Conservation (phyloP, 2,888 invertebrate genomes). For the Sinohyriopsis cumingii region DNA sequence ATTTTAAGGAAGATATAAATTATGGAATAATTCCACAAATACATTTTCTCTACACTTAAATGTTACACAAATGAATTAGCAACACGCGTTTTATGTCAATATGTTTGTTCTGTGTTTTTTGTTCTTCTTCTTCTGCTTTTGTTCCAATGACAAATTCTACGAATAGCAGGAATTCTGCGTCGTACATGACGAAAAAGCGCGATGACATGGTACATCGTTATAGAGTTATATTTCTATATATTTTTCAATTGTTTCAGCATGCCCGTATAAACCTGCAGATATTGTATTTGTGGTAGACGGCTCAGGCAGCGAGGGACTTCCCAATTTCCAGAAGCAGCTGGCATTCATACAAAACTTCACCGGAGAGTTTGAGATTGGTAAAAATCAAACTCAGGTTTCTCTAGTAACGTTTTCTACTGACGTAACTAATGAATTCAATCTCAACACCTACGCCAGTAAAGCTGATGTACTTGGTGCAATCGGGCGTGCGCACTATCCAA, state of each 20-base stretch:
- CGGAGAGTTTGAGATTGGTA: constrained; percentile 27
- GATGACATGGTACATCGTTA: too few relatives aligned
- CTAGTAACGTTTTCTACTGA: constrained; percentile 28
- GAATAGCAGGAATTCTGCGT: too few relatives aligned
- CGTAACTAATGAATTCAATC: constrained; percentile 27
- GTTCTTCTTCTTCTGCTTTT: too few relatives aligned
- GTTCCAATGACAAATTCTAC: too few relatives aligned
- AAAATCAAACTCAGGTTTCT: constrained; percentile 24
- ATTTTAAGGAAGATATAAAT: too few relatives aligned
- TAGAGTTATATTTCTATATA: too few relatives aligned
- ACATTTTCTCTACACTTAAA: too few relatives aligned
- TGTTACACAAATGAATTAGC: too few relatives aligned
- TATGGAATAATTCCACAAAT: too few relatives aligned
- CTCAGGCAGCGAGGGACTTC: constrained; percentile 28
- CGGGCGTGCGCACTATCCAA: constrained; percentile 8
- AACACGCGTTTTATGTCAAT: too few relatives aligned
- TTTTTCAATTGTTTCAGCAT: constrained; percentile 23
- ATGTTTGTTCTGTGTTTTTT: too few relatives aligned
- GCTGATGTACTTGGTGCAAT: constrained; percentile 22
- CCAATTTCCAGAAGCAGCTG: constrained; percentile 34
- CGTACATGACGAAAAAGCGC: too few relatives aligned
- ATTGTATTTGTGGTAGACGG: constrained; percentile 44
- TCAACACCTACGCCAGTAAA: constrained; percentile 17
- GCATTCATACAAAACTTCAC: constrained; percentile 32
- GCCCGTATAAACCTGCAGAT: constrained; percentile 41